These are phyloP conservation scores for Drosophila neocordata DNA, from an alignment of 1,140 invertebrate genomes.

Conservation along the genomic window DNA sequence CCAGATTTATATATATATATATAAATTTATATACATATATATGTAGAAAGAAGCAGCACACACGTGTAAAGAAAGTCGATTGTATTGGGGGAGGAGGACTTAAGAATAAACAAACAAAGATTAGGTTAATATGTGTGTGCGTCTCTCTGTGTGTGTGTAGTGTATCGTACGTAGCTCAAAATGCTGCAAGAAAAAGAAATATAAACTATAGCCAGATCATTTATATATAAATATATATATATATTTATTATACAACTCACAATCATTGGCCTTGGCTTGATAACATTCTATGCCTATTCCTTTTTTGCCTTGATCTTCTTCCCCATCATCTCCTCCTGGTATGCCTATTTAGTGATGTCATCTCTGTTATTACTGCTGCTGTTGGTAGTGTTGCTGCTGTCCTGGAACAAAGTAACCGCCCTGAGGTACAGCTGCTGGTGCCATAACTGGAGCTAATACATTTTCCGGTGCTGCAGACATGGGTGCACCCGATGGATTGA, in stretches of 20 bases:
- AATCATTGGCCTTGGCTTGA: slow-evolving; percentile 44
- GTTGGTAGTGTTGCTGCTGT: slow-evolving; percentile 38
- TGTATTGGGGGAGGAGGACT: background rate
- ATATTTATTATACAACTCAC: background rate
- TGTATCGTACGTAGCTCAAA: slow-evolving; percentile 53
- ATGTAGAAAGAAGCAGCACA: background rate
- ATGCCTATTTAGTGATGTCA: background rate
- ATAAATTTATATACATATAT: slow-evolving; percentile 26
- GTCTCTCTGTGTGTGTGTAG: background rate
- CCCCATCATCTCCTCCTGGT: background rate
- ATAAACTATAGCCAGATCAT: background rate
- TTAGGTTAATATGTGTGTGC: slow-evolving; percentile 4
- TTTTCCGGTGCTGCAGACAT: slow-evolving; percentile 82
- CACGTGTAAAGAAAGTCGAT: background rate
- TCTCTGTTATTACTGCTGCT: slow-evolving; percentile 19
- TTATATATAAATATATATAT: background rate
- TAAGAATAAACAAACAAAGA: slow-evolving; percentile 1
- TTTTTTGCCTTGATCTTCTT: background rate
- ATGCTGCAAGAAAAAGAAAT: slow-evolving; percentile 42
- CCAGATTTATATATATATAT: slow-evolving; percentile 17
- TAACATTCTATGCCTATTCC: slow-evolving; percentile 16
- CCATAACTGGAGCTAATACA: slow-evolving; percentile 84
- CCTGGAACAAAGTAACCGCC: slow-evolving; percentile 83
- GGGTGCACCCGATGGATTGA: slow-evolving; percentile 87
- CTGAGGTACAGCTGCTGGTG: slow-evolving; percentile 75